Percentiles rank a stretch among this genome's conserved stretches.
Conservation (phyloP, 1,140 invertebrate genomes). For the Anadara kagoshimensis region DNA sequence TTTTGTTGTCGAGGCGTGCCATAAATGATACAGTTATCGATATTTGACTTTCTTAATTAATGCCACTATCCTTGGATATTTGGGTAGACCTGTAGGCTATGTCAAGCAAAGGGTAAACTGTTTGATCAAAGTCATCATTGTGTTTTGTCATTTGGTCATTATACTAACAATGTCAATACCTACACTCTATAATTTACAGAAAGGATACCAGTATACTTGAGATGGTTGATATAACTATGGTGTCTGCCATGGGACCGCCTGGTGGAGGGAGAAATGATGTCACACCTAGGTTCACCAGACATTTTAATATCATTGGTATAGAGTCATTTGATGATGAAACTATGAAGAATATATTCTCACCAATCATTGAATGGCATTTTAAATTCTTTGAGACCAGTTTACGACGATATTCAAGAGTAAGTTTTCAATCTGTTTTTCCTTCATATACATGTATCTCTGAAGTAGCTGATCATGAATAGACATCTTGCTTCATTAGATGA, state of each 20-base stretch:
- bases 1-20: too few species aligned
- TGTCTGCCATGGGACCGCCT: conserved; percentile 72
- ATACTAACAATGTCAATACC: too few species aligned
- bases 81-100: too few species aligned
- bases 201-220: conserved; percentile 71
- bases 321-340: conserved; percentile 74
- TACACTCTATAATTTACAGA: conserved; percentile 49
- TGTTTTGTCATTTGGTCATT: too few species aligned
- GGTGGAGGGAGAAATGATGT: conserved; percentile 72
- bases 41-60: too few species aligned
- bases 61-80: too few species aligned
- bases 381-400: conserved; percentile 74
- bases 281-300: conserved; percentile 70
- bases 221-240: conserved; percentile 70
- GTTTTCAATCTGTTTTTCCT: neutral
- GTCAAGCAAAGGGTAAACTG: too few species aligned
- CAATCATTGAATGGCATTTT: conserved; percentile 75
- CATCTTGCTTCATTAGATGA: neutral
- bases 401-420: conserved; percentile 69
- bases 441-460: neutral
- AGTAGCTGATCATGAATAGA: neutral
- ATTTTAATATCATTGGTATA: conserved; percentile 73
- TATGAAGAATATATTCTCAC: conserved; percentile 73
- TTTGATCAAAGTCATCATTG: too few species aligned
- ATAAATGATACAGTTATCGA: too few species aligned